These are phyloP conservation scores for Notarius quadriscutis DNA, from an alignment of 2,113 vertebrate species.

Conservation along the genomic window DNA sequence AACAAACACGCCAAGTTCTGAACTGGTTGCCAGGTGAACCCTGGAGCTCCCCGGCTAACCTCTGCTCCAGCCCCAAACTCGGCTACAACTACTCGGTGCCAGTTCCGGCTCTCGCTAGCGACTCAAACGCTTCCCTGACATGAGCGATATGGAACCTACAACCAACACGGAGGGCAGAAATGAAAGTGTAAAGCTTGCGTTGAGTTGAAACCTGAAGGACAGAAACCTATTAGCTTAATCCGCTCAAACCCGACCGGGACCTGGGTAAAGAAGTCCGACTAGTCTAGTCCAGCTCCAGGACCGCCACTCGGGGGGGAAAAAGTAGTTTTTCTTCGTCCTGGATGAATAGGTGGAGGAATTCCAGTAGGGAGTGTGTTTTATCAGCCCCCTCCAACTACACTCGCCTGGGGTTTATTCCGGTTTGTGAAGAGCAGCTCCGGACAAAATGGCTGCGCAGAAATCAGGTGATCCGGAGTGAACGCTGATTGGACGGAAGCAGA, in stretches of 20 bases:
- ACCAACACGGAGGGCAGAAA: background rate
- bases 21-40: background rate
- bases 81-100: background rate
- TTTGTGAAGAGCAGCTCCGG: constrained; percentile 59
- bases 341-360: constrained; percentile 5
- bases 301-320: background rate
- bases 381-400: constrained; percentile 44
- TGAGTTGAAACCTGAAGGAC: background rate
- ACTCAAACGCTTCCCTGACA: background rate
- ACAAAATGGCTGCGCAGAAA: constrained; percentile 81
- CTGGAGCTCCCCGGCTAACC: background rate
- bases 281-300: background rate
- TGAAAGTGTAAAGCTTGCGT: background rate
- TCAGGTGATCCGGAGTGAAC: constrained; percentile 73
- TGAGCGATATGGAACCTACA: background rate
- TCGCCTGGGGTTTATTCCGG: constrained; percentile 51
- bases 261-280: background rate
- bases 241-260: background rate
- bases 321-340: background rate
- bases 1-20: background rate
- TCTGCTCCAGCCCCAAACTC: background rate
- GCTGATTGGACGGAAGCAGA: constrained; percentile 51
- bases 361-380: background rate
- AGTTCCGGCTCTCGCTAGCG: background rate
- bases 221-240: background rate